Evolutionary conservation across 2,113 vertebrate genomes (phyloP).

Genomic region (Menidia beryllina): DNA sequence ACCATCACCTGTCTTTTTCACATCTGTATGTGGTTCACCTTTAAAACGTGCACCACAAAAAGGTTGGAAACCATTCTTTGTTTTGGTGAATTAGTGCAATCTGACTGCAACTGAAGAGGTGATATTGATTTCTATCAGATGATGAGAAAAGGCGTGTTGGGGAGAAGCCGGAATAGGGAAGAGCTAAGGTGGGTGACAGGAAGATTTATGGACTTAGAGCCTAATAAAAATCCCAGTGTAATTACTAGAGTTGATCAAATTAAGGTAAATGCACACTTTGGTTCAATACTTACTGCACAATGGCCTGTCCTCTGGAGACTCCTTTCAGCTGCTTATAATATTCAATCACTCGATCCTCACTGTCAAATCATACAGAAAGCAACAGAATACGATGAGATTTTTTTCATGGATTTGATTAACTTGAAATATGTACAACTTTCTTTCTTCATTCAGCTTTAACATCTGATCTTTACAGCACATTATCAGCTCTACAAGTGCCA

Average conservation of each 20-base stretch:
- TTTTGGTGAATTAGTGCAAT: conserved; percentile 43
- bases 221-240: conserved; percentile 26
- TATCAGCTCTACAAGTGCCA: neutral
- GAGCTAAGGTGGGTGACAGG: conserved; percentile 42
- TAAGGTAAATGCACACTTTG: conserved; percentile 2
- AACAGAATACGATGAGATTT: neutral
- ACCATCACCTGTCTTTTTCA: conserved; percentile 12
- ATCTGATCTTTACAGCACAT: neutral
- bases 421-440: neutral
- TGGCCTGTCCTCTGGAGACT: conserved; percentile 94
- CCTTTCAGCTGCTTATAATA: conserved; percentile 95
- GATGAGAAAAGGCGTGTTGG: conserved; percentile 41
- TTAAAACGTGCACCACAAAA: neutral
- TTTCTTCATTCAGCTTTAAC: neutral
- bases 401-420: neutral
- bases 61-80: conserved; percentile 18
- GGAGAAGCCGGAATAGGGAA: conserved; percentile 14
- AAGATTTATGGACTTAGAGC: conserved; percentile 57
- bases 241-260: conserved; percentile 16
- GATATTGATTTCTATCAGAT: conserved; percentile 71
- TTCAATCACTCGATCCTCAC: conserved; percentile 96
- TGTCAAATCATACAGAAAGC: conserved; percentile 71
- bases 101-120: conserved; percentile 38
- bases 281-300: conserved; percentile 92
- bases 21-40: conserved; percentile 28